Percentiles rank a stretch among this genome's conserved stretches.
Conservation (phyloP, 2,113 vertebrate genomes). For the Pagrus major region DNA sequence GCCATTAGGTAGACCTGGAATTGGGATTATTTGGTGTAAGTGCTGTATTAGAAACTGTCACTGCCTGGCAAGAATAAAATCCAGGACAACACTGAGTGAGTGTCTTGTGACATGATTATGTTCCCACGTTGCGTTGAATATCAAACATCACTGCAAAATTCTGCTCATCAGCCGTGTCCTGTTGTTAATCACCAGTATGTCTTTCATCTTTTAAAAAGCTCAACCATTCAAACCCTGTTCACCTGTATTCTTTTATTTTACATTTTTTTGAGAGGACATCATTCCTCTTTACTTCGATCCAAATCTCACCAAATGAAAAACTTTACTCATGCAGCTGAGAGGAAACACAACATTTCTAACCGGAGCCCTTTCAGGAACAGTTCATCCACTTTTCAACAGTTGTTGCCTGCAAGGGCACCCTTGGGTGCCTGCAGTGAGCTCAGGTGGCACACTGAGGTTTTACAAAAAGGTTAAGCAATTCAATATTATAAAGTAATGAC, state of each 20-base stretch:
- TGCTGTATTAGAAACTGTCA: no score
- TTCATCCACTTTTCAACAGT: slow-evolving; percentile 13
- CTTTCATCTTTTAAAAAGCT: background rate
- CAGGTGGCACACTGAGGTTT: slow-evolving; percentile 30
- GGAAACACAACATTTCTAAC: background rate
- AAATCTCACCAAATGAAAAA: background rate
- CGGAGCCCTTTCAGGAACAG: background rate
- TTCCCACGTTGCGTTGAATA: background rate
- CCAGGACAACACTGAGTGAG: no score
- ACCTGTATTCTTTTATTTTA: no score
- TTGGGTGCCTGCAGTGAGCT: background rate
- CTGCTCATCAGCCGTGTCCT: background rate
- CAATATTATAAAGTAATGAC: background rate
- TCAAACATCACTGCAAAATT: background rate
- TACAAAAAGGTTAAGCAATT: slow-evolving; percentile 44
- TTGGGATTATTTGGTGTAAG: no score
- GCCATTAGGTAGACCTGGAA: no score
- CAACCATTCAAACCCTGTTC: background rate
- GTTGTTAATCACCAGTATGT: background rate
- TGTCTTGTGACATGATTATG: no score
- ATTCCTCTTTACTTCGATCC: no score
- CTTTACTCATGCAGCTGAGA: background rate
- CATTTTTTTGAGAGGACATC: no score
- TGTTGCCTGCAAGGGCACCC: background rate
- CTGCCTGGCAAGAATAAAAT: no score